A percentile compares a stretch with the other conserved stretches of the same genome.
These are phyloP conservation scores for Schizotus pectinicornis DNA, from an alignment of 2,888 invertebrate genomes.

Conservation along the genomic window DNA sequence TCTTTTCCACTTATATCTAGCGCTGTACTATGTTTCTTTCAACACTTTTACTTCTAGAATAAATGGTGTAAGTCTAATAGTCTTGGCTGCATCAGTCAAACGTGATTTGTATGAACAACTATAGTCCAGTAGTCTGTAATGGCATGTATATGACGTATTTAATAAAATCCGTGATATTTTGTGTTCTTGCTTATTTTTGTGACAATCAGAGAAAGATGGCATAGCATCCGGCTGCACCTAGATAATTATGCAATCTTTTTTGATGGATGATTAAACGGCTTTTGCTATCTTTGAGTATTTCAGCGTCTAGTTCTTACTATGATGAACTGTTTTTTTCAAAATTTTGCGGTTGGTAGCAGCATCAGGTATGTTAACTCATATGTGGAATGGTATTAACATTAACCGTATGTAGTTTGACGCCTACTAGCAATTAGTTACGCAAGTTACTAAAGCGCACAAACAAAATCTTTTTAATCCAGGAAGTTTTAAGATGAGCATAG, in stretches of 20 bases:
- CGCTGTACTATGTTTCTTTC: slow-evolving; percentile 1
- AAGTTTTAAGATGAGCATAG: too few relatives aligned
- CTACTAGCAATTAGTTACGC: background rate
- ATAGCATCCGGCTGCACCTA: background rate
- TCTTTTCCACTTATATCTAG: background rate
- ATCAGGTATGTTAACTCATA: slow-evolving; percentile 24
- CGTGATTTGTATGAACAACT: background rate
- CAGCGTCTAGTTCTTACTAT: slow-evolving; percentile 1
- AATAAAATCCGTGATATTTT: slow-evolving; percentile 22
- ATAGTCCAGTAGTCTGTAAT: slow-evolving; percentile 3
- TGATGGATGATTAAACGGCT: slow-evolving; percentile 1
- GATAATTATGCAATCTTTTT: too few relatives aligned
- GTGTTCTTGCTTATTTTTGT: slow-evolving; percentile 21
- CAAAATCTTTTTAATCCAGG: background rate
- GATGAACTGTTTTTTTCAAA: slow-evolving; percentile 10
- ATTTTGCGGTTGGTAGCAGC: slow-evolving; percentile 11
- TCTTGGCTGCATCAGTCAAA: slow-evolving; percentile 31
- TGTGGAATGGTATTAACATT: slow-evolving; percentile 1
- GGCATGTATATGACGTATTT: slow-evolving; percentile 26
- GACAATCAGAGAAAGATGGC: background rate
- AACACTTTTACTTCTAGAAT: slow-evolving; percentile 27
- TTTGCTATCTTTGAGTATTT: slow-evolving; percentile 11
- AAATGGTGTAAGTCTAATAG: slow-evolving; percentile 24
- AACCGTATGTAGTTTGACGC: slow-evolving; percentile 2
- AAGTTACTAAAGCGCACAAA: background rate